Evolutionary conservation across 2,797 vertebrate species (phyloP).

Genomic region (Parotocinclus haroldoi): DNA sequence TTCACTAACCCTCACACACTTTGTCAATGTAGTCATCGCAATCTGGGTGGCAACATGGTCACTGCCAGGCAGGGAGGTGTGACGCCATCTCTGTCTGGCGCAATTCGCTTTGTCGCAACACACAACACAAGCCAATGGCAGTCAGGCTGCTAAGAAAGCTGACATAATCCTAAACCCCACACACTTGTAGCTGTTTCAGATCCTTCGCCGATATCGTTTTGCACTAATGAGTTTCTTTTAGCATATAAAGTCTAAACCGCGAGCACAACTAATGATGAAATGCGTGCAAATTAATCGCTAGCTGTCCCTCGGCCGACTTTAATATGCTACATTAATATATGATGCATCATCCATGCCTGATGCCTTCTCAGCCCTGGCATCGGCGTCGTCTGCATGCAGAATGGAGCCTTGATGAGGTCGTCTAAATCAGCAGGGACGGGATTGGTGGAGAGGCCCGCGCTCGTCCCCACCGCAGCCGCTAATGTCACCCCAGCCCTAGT

Average conservation of each 20-base stretch:
- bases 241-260: too few relatives aligned
- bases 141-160: too few relatives aligned
- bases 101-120: constrained; percentile 21
- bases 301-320: constrained; percentile 7
- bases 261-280: neutral
- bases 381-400: constrained; percentile 39
- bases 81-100: constrained; percentile 22
- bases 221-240: too few relatives aligned
- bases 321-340: constrained; percentile 26
- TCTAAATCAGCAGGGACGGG: constrained; percentile 35
- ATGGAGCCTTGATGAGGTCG: constrained; percentile 48
- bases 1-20: constrained; percentile 36
- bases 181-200: too few relatives aligned
- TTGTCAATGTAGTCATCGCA: too few relatives aligned
- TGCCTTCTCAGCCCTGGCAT: constrained; percentile 34
- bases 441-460: constrained; percentile 50
- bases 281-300: constrained; percentile 10
- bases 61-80: constrained; percentile 20
- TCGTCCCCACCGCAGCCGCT: constrained; percentile 67
- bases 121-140: constrained; percentile 24
- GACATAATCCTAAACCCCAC: too few relatives aligned
- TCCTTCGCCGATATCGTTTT: too few relatives aligned
- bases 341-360: constrained; percentile 23
- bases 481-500: constrained; percentile 64
- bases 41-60: constrained; percentile 46